Conservation (phyloP, 2,797 vertebrate genomes). For the Alca torda region DNA sequence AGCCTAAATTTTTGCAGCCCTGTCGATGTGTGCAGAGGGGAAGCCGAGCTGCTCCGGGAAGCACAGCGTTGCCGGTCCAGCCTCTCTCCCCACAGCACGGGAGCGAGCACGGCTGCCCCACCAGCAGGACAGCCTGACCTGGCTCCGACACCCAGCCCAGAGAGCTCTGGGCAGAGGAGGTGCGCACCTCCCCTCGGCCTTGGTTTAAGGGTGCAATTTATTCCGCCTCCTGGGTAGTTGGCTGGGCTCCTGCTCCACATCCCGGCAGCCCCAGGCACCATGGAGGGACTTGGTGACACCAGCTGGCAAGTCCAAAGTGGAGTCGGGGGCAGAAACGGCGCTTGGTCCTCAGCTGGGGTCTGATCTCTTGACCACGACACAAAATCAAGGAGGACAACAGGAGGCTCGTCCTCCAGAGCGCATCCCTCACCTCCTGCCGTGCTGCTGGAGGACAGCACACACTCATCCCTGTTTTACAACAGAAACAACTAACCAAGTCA, state of each 20-base stretch:
- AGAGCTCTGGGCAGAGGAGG: neutral
- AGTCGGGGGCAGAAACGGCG: fast-evolving
- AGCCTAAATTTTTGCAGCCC: neutral
- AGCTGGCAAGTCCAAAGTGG: neutral
- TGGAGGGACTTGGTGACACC: neutral
- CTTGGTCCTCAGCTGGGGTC: neutral
- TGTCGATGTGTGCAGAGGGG: too few relatives aligned
- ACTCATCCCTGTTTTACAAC: neutral
- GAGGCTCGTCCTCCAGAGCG: neutral
- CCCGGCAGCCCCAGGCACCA: fast-evolving
- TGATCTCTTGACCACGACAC: neutral
- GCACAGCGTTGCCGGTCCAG: neutral
- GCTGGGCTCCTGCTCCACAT: neutral
- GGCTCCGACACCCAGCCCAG: fast-evolving
- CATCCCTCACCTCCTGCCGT: neutral
- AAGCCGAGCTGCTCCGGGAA: neutral
- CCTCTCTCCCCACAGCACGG: neutral
- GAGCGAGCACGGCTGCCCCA: fast-evolving
- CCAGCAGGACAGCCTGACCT: neutral
- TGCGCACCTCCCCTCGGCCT: neutral
- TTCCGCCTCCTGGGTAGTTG: neutral
- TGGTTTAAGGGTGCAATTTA: neutral
- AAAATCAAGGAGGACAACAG: neutral
- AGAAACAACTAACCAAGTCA: neutral
- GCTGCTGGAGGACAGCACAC: neutral